phyloP scores from a whole-genome alignment of 53 echinoderm and acorn worm genomes.

The Paelopatides confundens region DNA sequence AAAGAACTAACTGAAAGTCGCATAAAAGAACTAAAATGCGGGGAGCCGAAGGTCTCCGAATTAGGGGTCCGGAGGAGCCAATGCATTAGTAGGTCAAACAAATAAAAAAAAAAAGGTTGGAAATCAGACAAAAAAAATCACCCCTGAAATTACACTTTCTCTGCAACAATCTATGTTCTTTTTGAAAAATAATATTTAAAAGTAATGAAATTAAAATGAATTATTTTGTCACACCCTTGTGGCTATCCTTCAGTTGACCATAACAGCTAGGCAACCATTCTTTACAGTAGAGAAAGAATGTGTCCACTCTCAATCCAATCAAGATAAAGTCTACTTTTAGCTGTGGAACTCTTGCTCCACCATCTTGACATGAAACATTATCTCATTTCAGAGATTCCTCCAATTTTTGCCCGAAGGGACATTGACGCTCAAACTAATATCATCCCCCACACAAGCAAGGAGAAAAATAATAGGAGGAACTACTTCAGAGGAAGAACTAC shows the following conservation, averaged over 20 bases:
- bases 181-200: too few species aligned
- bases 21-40: too few species aligned
- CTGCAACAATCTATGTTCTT: too few species aligned
- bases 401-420: conserved; percentile 28
- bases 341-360: not conserved
- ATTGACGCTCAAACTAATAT: not conserved
- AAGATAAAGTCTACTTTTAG: not conserved
- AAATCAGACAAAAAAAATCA: too few species aligned
- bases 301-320: conserved; percentile 1
- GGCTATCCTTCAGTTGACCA: not conserved
- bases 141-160: too few species aligned
- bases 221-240: not conserved
- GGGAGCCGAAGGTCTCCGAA: too few species aligned
- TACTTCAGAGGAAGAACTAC: not conserved
- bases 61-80: too few species aligned
- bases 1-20: too few species aligned
- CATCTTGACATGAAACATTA: conserved; percentile 28
- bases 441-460: not conserved
- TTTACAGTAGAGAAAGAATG: not conserved
- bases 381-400: conserved; percentile 26
- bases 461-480: not conserved
- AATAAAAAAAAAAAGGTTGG: too few species aligned
- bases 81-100: too few species aligned
- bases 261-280: not conserved
- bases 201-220: not conserved